phyloP scores from a whole-genome alignment of 2,888 invertebrate genomes.

The Rotaria sp. region DNA sequence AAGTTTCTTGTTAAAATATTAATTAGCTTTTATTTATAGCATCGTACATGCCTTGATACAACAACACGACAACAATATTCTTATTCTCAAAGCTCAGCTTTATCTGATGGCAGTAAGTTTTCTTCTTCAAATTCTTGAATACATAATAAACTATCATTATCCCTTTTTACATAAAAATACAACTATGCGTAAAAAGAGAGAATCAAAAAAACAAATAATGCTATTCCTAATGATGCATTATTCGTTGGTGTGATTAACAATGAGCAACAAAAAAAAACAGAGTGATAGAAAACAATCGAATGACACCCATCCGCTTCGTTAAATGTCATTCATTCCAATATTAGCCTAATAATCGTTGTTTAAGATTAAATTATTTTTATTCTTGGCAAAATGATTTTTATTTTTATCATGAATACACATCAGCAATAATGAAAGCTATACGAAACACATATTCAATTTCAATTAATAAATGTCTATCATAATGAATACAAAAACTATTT shows the following conservation, averaged over 20 bases:
- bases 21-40: not conserved
- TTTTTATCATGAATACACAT: no score
- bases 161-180: not conserved
- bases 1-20: not conserved
- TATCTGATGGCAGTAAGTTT: not conserved
- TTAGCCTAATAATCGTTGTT: no score
- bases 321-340: no score
- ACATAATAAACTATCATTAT: not conserved
- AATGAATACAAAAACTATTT: not conserved
- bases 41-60: not conserved
- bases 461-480: not conserved
- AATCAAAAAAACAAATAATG: not conserved
- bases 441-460: not conserved
- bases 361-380: no score
- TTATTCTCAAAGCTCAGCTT: slow-evolving; percentile 1
- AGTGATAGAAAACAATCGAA: no score
- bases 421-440: no score
- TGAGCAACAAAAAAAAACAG: not conserved
- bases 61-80: slow-evolving; percentile 15
- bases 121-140: no score
- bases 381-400: no score
- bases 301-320: no score
- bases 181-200: not conserved
- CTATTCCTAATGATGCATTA: not conserved
- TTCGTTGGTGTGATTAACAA: not conserved